A percentile compares a stretch with the other conserved stretches of the same genome.
These are phyloP conservation scores for Sus scrofa DNA, from an alignment of 2,113 vertebrate genomes.

Conservation along the genomic window DNA sequence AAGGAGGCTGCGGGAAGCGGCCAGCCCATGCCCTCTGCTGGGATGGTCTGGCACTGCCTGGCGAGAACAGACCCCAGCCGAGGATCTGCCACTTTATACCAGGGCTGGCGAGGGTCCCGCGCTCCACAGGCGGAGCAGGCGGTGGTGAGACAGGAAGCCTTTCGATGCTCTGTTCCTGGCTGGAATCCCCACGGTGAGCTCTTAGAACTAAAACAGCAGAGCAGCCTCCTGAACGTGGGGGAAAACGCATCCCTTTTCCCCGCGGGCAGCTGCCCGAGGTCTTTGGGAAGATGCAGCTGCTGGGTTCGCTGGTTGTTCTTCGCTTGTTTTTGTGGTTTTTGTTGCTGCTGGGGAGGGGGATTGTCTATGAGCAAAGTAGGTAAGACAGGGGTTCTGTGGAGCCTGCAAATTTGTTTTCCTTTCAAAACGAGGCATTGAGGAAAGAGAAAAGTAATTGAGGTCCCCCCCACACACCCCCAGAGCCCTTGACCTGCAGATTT, in stretches of 20 bases:
- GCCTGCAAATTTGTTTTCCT: background rate
- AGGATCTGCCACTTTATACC: background rate
- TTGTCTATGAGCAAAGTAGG: background rate
- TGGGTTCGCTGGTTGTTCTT: no score
- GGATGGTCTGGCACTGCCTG: background rate
- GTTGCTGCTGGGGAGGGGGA: background rate
- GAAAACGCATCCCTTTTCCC: background rate
- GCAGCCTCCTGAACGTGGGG: rapidly evolving
- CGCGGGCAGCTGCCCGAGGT: background rate
- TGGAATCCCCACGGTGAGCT: background rate
- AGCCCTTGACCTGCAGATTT: background rate
- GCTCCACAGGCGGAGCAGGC: background rate
- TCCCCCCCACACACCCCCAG: rapidly evolving
- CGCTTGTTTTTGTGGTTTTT: background rate
- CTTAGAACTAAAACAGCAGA: background rate
- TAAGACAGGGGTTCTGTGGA: background rate
- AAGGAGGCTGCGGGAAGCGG: rapidly evolving
- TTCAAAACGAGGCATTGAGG: background rate
- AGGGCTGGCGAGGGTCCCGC: no score
- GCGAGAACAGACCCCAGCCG: background rate
- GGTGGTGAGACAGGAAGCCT: background rate
- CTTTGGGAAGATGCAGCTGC: rapidly evolving
- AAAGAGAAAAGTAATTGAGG: background rate
- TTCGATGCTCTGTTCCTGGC: background rate
- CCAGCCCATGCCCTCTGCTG: background rate